phyloP scores from a whole-genome alignment of 2,113 vertebrate species.

The Lophura nycthemera region DNA sequence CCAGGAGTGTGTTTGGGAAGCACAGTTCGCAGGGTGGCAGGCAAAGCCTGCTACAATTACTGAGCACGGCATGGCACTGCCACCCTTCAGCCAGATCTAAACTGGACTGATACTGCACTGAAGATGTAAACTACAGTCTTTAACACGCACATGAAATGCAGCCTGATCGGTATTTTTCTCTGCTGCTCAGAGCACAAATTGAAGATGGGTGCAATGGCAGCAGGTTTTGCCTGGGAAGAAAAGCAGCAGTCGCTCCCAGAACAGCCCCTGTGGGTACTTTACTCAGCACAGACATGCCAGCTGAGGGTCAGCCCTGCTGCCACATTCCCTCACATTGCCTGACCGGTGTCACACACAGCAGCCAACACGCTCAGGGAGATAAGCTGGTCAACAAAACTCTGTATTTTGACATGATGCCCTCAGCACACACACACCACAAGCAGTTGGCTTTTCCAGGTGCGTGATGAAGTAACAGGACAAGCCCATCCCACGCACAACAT shows the following conservation, averaged over 20 bases:
- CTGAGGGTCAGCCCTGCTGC: not conserved
- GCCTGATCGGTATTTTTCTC: fast-evolving
- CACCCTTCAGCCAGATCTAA: not conserved
- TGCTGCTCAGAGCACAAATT: not conserved
- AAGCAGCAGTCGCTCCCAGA: not conserved
- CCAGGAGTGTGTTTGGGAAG: not conserved
- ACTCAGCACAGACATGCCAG: too few species aligned
- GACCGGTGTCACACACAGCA: fast-evolving
- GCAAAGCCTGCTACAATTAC: not conserved
- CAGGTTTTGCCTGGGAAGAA: not conserved
- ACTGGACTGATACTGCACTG: fast-evolving
- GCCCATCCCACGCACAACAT: fast-evolving
- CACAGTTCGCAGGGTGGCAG: not conserved
- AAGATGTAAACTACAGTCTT: not conserved
- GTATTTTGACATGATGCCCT: not conserved
- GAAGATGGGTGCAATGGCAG: not conserved
- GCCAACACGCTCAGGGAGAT: fast-evolving
- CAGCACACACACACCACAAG: not conserved
- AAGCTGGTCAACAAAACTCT: fast-evolving
- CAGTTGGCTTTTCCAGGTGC: not conserved
- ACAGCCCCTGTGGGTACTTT: fast-evolving
- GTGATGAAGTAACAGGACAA: not conserved
- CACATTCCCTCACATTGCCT: not conserved
- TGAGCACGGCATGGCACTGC: fast-evolving
- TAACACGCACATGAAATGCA: fast-evolving